A percentile compares a stretch with the other conserved stretches of the same genome.
Conservation (phyloP, 2,888 invertebrate species). For the Bugulina stolonifera region DNA sequence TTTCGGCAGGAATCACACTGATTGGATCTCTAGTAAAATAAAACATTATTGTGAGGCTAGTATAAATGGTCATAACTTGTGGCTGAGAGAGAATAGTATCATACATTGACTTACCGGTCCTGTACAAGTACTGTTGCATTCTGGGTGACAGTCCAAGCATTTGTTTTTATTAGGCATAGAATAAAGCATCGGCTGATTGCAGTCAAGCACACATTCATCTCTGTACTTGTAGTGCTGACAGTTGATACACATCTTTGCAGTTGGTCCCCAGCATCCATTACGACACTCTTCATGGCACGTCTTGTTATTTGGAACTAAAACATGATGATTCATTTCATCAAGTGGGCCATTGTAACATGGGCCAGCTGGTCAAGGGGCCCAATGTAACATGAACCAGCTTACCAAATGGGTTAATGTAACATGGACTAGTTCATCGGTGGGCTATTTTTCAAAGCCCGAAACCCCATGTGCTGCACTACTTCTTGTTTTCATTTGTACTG, state of each 20-base stretch:
- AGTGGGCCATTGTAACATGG: too few relatives aligned
- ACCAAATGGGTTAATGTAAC: too few relatives aligned
- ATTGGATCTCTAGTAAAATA: slow-evolving; percentile 61
- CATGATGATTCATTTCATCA: too few relatives aligned
- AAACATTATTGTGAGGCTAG: neutral
- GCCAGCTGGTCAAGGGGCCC: too few relatives aligned
- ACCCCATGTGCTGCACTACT: too few relatives aligned
- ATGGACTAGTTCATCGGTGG: too few relatives aligned
- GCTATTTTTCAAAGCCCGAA: too few relatives aligned
- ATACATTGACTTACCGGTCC: slow-evolving; percentile 61
- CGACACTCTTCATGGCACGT: slow-evolving; percentile 80
- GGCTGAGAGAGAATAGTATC: neutral
- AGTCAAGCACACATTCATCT: slow-evolving; percentile 5
- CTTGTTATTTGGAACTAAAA: slow-evolving; percentile 64
- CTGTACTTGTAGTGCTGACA: slow-evolving; percentile 66
- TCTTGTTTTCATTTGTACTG: too few relatives aligned
- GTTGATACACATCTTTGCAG: slow-evolving; percentile 78
- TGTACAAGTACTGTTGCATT: slow-evolving; percentile 78
- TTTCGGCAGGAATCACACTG: slow-evolving; percentile 79
- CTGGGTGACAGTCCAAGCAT: slow-evolving; percentile 80
- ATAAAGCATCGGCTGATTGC: slow-evolving; percentile 9
- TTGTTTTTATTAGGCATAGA: slow-evolving; percentile 57
- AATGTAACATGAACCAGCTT: too few relatives aligned
- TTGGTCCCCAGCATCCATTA: slow-evolving; percentile 93
- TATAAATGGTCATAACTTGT: neutral